Base-by-base conservation (phyloP, 1,140 invertebrate species). In the Pollicipes pollicipes region DNA sequence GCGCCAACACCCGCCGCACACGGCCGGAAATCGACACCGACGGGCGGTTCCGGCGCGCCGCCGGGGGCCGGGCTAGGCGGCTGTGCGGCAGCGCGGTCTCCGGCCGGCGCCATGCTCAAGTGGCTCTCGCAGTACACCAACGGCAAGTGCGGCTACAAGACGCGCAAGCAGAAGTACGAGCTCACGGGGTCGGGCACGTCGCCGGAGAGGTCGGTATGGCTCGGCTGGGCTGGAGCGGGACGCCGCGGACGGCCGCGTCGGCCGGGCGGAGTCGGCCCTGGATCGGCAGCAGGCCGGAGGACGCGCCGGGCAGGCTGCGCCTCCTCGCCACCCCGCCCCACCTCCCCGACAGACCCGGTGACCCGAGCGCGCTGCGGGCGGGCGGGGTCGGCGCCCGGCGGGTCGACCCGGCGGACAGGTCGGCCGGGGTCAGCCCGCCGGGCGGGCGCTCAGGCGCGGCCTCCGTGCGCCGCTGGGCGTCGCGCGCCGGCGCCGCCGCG, bases 111-210 rank as follows among this genome's bases (percentile, higher is more conserved):
- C 68, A 45, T 68, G 68, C 37, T 68, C 24, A 32, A 35, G 31
- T 68, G 68, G 31, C 37, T 68, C 21, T 26, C 37, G n/a, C 37
- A 45, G 37, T 45, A 35, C 68, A 26, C 31, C 68, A 28, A 68
- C 26, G 37, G 37, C 68, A 35, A 45, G 37, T 17, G 24, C 68
- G 37, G 37, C 21, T 45, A 68, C 26, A 68, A 68, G 26, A n/a
- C 68, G 26, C 31, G 37, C 21, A 45, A 26, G 24, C 31, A 32
- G 37, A 58, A 58, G 45, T 58, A 58, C 21, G 45, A 58, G 45
- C 6, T 21, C 17, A 21, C 2, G 10, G 24, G 45, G 21, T 2
- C 6, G 2, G 45, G 24, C 17, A 10, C 45, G 45, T 58, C 45
- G 2, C 45, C 45, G 17, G 45, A 58, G 24, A 58, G 24, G 45